These are phyloP conservation scores for Pseudorhombus dupliciocellatus DNA, from an alignment of 2,113 vertebrate genomes.

Conservation along the genomic window DNA sequence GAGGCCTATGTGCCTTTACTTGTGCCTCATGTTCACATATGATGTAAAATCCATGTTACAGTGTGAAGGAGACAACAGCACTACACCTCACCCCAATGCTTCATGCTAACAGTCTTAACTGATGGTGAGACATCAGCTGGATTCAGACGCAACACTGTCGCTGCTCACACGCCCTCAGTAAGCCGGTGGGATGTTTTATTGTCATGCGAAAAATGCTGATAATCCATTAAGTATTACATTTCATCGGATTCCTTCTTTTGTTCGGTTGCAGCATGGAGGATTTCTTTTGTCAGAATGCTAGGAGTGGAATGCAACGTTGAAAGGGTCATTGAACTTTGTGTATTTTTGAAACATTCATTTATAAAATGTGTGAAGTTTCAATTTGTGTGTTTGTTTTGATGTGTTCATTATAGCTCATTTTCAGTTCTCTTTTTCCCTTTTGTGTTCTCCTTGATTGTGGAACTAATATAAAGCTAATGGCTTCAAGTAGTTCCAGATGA, in stretches of 20 bases:
- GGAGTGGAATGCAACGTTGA: conserved; percentile 1
- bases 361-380: conserved; percentile 22
- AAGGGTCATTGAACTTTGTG: conserved; percentile 9
- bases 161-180: conserved; percentile 3
- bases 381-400: conserved; percentile 1
- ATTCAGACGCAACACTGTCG: background rate
- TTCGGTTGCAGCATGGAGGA: background rate
- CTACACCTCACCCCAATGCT: background rate
- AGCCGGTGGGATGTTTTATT: conserved; percentile 2
- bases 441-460: background rate
- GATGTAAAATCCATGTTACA: background rate
- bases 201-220: conserved; percentile 31
- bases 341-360: conserved; percentile 16
- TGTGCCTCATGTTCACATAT: background rate
- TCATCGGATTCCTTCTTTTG: conserved; percentile 5
- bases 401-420: background rate
- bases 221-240: conserved; percentile 21
- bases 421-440: too few species aligned
- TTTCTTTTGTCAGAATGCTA: background rate
- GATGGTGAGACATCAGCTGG: background rate
- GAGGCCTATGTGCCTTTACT: conserved; percentile 21
- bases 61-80: background rate
- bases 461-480: background rate
- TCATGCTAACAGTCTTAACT: background rate
- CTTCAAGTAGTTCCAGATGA: background rate